These are phyloP conservation scores for Radopholus similis DNA, from an alignment of 1,140 invertebrate genomes.

Conservation along the genomic window DNA sequence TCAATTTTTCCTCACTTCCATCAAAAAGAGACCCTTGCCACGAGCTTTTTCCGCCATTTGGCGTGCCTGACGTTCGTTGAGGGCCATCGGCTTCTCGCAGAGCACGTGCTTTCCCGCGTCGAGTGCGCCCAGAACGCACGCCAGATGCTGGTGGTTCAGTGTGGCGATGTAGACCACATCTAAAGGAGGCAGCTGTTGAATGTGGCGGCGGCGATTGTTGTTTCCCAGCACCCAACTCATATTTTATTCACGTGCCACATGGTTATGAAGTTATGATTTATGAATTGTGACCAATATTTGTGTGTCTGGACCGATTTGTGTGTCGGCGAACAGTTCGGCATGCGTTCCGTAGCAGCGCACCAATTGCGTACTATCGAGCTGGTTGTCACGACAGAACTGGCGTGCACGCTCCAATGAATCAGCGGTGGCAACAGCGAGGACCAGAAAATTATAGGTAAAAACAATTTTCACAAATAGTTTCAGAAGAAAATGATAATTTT, in stretches of 20 bases:
- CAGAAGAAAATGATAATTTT: background rate
- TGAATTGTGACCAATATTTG: background rate
- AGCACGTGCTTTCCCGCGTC: constrained; percentile 37
- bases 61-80: constrained; percentile 30
- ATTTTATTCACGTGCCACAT: background rate
- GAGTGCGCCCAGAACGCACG: constrained; percentile 25
- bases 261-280: constrained; percentile 21
- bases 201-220: background rate
- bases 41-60: constrained; percentile 38
- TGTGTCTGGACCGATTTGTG: constrained; percentile 16
- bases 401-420: constrained; percentile 7
- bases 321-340: constrained; percentile 7
- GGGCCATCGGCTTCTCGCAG: constrained; percentile 41
- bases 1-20: constrained; percentile 28
- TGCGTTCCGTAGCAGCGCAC: constrained; percentile 19
- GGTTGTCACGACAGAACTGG: constrained; percentile 1
- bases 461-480: too few species aligned
- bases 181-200: constrained; percentile 12
- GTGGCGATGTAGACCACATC: constrained; percentile 34
- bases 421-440: constrained; percentile 1
- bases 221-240: too few species aligned
- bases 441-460: too few species aligned
- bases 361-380: constrained; percentile 5
- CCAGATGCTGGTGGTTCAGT: constrained; percentile 28
- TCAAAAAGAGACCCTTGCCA: constrained; percentile 30